Evolutionary conservation across 1,140 invertebrate genomes (phyloP).

Genomic region (Ctenoplectra terminalis): DNA sequence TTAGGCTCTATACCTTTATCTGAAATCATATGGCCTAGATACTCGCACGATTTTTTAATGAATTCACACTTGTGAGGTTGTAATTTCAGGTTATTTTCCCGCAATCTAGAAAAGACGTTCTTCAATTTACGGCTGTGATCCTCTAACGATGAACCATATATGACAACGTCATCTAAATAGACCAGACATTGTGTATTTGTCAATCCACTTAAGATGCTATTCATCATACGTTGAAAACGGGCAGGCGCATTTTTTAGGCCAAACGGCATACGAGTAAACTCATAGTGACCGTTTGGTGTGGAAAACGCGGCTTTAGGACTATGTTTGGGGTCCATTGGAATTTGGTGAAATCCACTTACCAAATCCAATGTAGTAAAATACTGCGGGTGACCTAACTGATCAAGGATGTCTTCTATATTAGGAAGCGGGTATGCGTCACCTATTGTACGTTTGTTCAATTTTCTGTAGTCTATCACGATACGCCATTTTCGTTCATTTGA

Average conservation of each 20-base stretch:
- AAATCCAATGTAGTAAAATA: no score
- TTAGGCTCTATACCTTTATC: background rate
- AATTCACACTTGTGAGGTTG: constrained; percentile 25
- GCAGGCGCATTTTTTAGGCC: background rate
- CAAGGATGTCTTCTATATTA: no score
- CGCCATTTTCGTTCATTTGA: no score
- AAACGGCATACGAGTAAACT: background rate
- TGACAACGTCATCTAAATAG: background rate
- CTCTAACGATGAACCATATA: background rate
- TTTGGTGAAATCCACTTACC: no score
- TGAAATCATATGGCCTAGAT: background rate
- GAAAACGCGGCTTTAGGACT: no score
- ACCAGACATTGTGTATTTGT: background rate
- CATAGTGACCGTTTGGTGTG: no score
- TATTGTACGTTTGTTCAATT: no score
- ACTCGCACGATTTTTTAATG: background rate
- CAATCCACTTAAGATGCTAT: constrained; percentile 3
- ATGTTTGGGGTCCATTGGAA: no score
- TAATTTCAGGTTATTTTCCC: constrained; percentile 3
- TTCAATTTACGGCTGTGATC: constrained; percentile 7
- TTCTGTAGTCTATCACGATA: no score
- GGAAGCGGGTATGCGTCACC: no score
- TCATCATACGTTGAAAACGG: constrained; percentile 9
- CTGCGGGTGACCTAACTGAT: no score
- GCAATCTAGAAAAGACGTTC: constrained; percentile 12